A percentile compares a stretch with the other conserved stretches of the same genome.
phyloP scores from a whole-genome alignment of 2,888 invertebrate species.

The Bombylius major region DNA sequence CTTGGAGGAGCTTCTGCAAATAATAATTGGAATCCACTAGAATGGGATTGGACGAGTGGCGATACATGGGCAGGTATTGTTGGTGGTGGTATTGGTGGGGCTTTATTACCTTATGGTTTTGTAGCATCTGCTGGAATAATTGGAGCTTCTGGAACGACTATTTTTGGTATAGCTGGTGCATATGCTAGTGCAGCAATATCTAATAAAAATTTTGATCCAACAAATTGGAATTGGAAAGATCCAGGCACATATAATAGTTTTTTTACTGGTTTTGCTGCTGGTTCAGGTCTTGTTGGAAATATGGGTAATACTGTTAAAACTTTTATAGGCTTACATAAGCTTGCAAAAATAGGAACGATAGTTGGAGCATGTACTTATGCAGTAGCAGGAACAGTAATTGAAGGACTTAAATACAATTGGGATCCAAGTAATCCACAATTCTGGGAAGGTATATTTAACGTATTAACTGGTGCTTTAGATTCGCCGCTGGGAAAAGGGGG shows the following conservation, averaged over 20 bases:
- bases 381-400: conserved; percentile 1
- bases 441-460: neutral
- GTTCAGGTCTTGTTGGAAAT: neutral
- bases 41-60: conserved; percentile 1
- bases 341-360: neutral
- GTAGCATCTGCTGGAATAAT: neutral
- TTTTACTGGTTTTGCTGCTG: conserved; percentile 5
- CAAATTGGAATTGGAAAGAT: conserved; percentile 3
- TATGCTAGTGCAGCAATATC: conserved; percentile 1
- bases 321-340: neutral
- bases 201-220: neutral
- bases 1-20: conserved; percentile 5
- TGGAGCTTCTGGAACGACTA: neutral
- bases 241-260: conserved; percentile 2
- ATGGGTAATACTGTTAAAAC: neutral
- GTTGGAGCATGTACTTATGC: neutral
- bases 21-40: neutral
- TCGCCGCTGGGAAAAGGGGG: too few relatives aligned
- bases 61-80: neutral
- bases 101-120: neutral
- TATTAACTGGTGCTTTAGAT: too few relatives aligned
- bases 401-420: conserved; percentile 5
- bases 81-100: conserved; percentile 1
- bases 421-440: conserved; percentile 1
- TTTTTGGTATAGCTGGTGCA: neutral